Base-by-base conservation (phyloP, 2,113 vertebrate species). In the Harpagus bidentatus region DNA sequence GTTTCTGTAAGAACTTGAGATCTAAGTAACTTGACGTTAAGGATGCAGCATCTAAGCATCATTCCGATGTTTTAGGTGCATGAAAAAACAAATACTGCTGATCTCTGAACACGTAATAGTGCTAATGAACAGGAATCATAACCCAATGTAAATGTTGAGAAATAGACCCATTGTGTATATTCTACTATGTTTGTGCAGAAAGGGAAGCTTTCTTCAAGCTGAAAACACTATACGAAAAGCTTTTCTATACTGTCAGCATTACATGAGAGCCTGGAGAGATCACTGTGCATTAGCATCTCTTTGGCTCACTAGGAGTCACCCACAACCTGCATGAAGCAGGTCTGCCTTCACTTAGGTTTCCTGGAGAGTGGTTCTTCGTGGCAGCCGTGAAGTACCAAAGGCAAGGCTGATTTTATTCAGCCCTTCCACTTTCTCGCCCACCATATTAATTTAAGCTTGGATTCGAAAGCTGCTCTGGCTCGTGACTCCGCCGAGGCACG, bases 41-140 rank as follows among this genome's bases (percentile, higher is more conserved):
- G 36, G 15, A 52, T 82, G 45, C 31, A 74, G 26, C 29, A 77
- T 26, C 28, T 34, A 56, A 84, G 16, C 50, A 50, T 76, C 47
- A 31, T 80, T 36, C 78, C 38, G 53, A n/a, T 76, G 61, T 22
- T 89, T 85, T 47, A 72, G 21, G 28, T 52, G 34, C 13, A 17
- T 16, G 29, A 84, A 50, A 47, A 81, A 95, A 80, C 28, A 79
- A 95, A 80, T 14, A 34, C 31, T 77, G 43, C 40, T 95, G 55
- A 43, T 65, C 17, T 79, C 59, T 70, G 56, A 80, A 43, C 66
- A 40, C 3, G 25, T 4, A 79, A 52, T 11, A 71, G 25, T 15
- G n/a, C 40, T 82, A 76, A 79, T 77, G 74, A 82, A 70, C 53
- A 77, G 70, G 47, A 90, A 77, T 43, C 40, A 80, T 45, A 93